Base-by-base conservation (phyloP, 2,888 invertebrate species). In the Neoascia interrupta region DNA sequence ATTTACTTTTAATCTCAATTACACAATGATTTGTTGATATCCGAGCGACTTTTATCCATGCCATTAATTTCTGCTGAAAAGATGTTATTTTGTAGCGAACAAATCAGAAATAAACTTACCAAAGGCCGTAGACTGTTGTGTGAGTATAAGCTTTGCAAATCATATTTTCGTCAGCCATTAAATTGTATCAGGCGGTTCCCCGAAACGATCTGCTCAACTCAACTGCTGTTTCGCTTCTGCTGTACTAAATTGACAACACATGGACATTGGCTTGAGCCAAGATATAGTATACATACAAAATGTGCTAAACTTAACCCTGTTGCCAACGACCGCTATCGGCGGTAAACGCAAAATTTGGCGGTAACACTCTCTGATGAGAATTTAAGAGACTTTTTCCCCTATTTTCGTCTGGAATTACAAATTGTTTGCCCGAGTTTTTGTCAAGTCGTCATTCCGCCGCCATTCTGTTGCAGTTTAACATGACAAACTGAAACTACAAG, bases 261-360 rank as follows among this genome's bases (percentile, higher is more conserved):
- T 41, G 58, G 51, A 28, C 34, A 5, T 58, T 49, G n/a, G 61
- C 8, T 39, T 60, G 69, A 69, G 69, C 58, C 58, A 31, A 28
- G 10, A 39, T 16, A 43, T 21, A 26, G 13, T 18, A 10, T 8
- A 34, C 43, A 13, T n/a, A 21, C 31, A 51, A 16, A 58, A n/a
- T 31, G 66, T 68, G 56, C 69, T 53, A 66, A 69, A 60, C 58
- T n/a, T n/a, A 54, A 51, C 51, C 60, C 26, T n/a, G 39, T 19
- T 39, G 37, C n/a, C 39, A 63, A 63, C 49, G 49, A 49, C 61
- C 39, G 31, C 19, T 63, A 18, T 28, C 45, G 16, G 39, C 28
- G 4, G 61, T 5, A 39, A 43, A 54, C 28, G 5, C 19, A 31
- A 43, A 63, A 45, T 47, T 56, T 39, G 39, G 37, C 54, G 54